phyloP scores from a whole-genome alignment of 2,797 vertebrate genomes.

The Enteromius paludinosus region DNA sequence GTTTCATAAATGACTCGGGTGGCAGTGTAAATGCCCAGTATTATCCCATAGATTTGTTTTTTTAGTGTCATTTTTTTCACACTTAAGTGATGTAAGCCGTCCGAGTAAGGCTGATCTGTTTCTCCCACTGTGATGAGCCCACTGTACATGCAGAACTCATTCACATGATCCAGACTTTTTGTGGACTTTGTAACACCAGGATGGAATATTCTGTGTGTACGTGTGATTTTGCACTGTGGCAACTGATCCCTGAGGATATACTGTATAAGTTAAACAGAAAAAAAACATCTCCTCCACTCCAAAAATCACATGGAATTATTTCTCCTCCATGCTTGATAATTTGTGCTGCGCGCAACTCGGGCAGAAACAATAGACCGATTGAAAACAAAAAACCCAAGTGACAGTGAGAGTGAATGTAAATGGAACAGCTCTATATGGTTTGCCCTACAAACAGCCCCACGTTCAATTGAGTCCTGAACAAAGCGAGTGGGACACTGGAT shows the following conservation, averaged over 20 bases:
- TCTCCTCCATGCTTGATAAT: constrained; percentile 34
- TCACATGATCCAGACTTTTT: constrained; percentile 60
- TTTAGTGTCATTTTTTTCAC: constrained; percentile 21
- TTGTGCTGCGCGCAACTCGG: constrained; percentile 7
- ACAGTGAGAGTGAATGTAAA: constrained; percentile 67
- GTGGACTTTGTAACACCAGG: constrained; percentile 68
- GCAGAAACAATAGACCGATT: constrained; percentile 40
- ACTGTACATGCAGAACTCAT: constrained; percentile 38
- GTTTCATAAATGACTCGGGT: not conserved
- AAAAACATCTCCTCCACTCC: not conserved
- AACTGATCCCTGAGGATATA: constrained; percentile 37
- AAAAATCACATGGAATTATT: constrained; percentile 35
- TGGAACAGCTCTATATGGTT: constrained; percentile 64
- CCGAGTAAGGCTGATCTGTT: constrained; percentile 12
- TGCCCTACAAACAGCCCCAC: constrained; percentile 61
- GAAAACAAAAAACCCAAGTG: constrained; percentile 56
- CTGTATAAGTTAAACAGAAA: constrained; percentile 37
- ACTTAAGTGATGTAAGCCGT: constrained; percentile 12
- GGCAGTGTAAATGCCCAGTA: not conserved
- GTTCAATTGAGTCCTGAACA: constrained; percentile 57
- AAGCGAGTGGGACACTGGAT: constrained; percentile 46
- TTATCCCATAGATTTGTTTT: not conserved
- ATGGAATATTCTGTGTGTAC: constrained; percentile 71
- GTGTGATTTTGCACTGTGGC: constrained; percentile 52
- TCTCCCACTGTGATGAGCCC: constrained; percentile 32